phyloP scores from a whole-genome alignment of 2,888 invertebrate genomes.

The Calameuta idolon region DNA sequence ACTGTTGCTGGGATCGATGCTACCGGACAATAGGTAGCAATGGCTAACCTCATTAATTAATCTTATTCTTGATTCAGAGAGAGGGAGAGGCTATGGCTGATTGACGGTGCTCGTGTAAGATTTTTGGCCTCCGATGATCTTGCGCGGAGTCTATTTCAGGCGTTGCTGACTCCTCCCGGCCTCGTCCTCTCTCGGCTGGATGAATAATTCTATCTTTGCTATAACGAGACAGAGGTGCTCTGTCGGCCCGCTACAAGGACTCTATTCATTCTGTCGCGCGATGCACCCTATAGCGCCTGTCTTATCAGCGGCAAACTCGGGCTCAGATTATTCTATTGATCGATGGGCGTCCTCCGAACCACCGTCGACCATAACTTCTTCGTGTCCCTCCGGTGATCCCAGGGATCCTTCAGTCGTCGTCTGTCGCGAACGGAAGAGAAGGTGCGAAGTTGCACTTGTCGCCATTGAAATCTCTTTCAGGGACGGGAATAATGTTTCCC shows the following conservation, averaged over 20 bases:
- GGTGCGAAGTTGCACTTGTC: not conserved
- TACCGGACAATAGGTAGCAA: constrained; percentile 7
- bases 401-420: not conserved
- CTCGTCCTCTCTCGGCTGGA: not conserved
- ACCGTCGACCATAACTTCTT: not conserved
- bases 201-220: not conserved
- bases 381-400: not conserved
- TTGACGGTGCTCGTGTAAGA: not conserved
- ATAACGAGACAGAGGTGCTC: constrained; percentile 10
- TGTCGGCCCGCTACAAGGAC: constrained; percentile 8
- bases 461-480: not conserved
- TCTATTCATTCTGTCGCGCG: constrained; percentile 1
- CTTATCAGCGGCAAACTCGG: constrained; percentile 7
- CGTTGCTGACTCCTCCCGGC: not conserved
- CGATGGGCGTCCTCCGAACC: constrained; percentile 5
- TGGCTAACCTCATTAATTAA: not conserved
- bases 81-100: too few species aligned
- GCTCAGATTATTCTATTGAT: constrained; percentile 13
- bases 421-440: not conserved
- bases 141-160: not conserved
- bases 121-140: not conserved
- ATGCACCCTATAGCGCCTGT: constrained; percentile 3
- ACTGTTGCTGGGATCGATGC: not conserved
- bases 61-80: not conserved
- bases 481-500: not conserved